These are phyloP conservation scores for Ianthella basta DNA, from an alignment of 37 sponge, comb jelly and placozoan species.

Conservation along the genomic window DNA sequence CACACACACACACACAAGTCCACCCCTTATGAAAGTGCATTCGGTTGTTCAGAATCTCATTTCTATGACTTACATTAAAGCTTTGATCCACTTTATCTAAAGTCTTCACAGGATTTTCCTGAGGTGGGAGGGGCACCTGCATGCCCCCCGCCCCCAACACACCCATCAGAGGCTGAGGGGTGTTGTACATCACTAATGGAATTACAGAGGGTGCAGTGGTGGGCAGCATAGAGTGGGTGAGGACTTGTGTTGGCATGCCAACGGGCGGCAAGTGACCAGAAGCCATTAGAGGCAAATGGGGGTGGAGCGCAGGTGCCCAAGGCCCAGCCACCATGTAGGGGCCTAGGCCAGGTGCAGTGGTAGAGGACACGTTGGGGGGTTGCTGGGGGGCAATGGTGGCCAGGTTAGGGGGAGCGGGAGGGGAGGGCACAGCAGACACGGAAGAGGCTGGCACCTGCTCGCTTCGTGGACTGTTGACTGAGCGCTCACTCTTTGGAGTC, in stretches of 20 bases:
- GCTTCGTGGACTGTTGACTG: background rate
- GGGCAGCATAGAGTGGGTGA: background rate
- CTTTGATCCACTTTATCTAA: no score
- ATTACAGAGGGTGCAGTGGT: background rate
- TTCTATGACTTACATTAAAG: no score
- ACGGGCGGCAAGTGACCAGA: background rate
- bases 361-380: background rate
- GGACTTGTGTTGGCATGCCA: slow-evolving; percentile 7
- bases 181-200: slow-evolving; percentile 10
- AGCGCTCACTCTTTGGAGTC: background rate
- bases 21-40: no score
- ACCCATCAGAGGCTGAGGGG: background rate
- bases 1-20: no score
- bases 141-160: background rate
- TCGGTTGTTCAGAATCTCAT: no score
- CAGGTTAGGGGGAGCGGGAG: background rate
- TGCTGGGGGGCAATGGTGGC: background rate
- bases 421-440: background rate
- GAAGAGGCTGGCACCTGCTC: background rate
- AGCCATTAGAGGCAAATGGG: background rate
- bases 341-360: background rate
- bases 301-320: slow-evolving; percentile 13
- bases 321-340: background rate
- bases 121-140: no score
- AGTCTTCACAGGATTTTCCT: no score